Base-by-base conservation (phyloP, 2,888 invertebrate species). In the Coecobrya sp. region DNA sequence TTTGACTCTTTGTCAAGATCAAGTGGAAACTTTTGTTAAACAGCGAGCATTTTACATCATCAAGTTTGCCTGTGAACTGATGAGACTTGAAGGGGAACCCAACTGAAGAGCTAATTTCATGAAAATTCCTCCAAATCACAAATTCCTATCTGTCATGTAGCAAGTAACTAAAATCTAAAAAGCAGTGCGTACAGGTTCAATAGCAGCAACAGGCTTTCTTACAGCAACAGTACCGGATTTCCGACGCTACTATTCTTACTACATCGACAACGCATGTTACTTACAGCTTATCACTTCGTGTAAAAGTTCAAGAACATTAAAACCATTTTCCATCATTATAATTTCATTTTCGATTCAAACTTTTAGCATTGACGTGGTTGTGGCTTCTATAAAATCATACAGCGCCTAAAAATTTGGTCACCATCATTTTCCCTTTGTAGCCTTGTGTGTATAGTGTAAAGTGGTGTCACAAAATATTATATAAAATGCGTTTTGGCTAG, bases 61-160 rank as follows among this genome's bases (percentile, higher is more conserved):
- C 86, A 86, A 81, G 68, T 73, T 91, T 91, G 70, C 79, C 79
- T 68, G 65, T 87, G 68, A 91, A 91, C 91, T 91, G 82, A 86
- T 8, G 42, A n/a, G 62, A 52, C n/a, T 45, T 55, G 22, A 70
- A 59, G 49, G 13, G 55, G 7, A 62, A n/a, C 30, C 36, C 13
- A 59, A 82, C 36, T 82, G 36, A 82, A 59, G 25, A 82, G 62
- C 11, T 59, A 42, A 52, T 7, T 42, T 81, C 19, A 45, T 30
- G 22, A 62, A 62, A 36, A 79, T 79, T n/a, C 52, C 52, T 79
- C 52, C 52, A 79, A 76, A 7, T 5, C 79, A 52, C 22, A 52
- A 52, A 52, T 79, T 49, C 16, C 52, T 27, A 16, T 45, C 52
- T 52, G 36, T 79, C 79, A 79, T 52, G 52, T 27, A 70, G 7